Conservation (phyloP, 1,140 invertebrate genomes). For the Zaprionus ghesquierei region DNA sequence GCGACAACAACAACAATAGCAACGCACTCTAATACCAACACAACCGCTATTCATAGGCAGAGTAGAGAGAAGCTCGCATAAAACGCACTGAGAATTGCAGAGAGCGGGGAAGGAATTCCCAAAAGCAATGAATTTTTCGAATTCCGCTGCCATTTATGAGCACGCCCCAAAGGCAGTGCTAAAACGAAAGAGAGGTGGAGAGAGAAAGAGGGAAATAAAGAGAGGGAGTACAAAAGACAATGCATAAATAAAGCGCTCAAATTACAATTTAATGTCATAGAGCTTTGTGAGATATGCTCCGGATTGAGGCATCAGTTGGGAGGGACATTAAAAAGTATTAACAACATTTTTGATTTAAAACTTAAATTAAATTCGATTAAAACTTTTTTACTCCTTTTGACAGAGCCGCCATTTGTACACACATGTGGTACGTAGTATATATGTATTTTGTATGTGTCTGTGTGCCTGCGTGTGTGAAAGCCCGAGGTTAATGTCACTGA, state of each 20-base stretch:
- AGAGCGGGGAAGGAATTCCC: conserved; percentile 30
- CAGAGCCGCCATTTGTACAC: not conserved
- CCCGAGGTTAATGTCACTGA: conserved; percentile 37
- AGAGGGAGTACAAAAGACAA: conserved; percentile 16
- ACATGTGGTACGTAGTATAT: not conserved
- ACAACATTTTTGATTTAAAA: conserved; percentile 42
- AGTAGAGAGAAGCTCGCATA: conserved; percentile 6
- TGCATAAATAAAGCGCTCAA: conserved; percentile 48
- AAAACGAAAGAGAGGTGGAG: not conserved
- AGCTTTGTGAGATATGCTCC: conserved; percentile 10
- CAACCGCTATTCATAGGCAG: conserved; percentile 37
- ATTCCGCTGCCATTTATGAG: conserved; percentile 45
- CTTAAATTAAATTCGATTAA: conserved; percentile 53
- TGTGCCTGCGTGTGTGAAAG: not conserved
- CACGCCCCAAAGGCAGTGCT: conserved; percentile 31
- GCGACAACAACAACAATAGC: not conserved
- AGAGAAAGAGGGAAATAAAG: conserved; percentile 4
- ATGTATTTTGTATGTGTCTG: not conserved
- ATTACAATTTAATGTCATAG: conserved; percentile 52
- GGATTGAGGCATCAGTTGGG: not conserved
- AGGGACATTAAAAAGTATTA: conserved; percentile 33
- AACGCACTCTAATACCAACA: not conserved
- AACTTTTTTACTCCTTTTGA: conserved; percentile 26
- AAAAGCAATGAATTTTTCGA: conserved; percentile 49
- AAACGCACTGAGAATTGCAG: conserved; percentile 31